These are phyloP conservation scores for Myopa testacea DNA, from an alignment of 2,888 invertebrate genomes.

Conservation along the genomic window DNA sequence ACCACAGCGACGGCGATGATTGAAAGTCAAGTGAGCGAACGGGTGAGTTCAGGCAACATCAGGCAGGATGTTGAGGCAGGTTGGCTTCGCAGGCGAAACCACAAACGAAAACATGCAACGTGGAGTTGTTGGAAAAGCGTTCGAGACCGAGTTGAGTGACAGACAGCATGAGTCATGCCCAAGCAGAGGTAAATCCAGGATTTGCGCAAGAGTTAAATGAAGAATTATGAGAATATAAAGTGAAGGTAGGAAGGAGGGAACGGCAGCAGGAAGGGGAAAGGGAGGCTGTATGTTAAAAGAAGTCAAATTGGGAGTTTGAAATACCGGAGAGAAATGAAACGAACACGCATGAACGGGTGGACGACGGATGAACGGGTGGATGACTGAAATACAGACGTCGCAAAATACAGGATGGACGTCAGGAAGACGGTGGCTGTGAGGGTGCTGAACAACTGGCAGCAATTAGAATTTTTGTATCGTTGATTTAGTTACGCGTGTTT, in stretches of 20 bases:
- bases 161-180: slow-evolving; percentile 24
- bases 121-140: background rate
- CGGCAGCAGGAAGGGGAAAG: too few relatives aligned
- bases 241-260: background rate
- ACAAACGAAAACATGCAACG: background rate
- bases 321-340: too few relatives aligned
- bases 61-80: background rate
- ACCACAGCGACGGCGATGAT: slow-evolving; percentile 16
- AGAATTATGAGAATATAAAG: slow-evolving; percentile 4
- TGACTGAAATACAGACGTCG: background rate
- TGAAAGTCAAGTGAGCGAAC: slow-evolving; percentile 33
- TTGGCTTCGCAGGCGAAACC: background rate
- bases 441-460: background rate
- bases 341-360: too few relatives aligned
- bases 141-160: background rate
- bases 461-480: slow-evolving; percentile 26
- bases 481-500: slow-evolving; percentile 28
- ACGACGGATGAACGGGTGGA: background rate
- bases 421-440: background rate
- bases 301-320: background rate
- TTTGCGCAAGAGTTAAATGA: slow-evolving; percentile 17
- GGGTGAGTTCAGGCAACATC: background rate
- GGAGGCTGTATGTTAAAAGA: background rate
- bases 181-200: slow-evolving; percentile 22
- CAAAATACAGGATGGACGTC: background rate